These are phyloP conservation scores for Callaeas wilsoni DNA, from an alignment of 2,113 vertebrate species.

Conservation along the genomic window DNA sequence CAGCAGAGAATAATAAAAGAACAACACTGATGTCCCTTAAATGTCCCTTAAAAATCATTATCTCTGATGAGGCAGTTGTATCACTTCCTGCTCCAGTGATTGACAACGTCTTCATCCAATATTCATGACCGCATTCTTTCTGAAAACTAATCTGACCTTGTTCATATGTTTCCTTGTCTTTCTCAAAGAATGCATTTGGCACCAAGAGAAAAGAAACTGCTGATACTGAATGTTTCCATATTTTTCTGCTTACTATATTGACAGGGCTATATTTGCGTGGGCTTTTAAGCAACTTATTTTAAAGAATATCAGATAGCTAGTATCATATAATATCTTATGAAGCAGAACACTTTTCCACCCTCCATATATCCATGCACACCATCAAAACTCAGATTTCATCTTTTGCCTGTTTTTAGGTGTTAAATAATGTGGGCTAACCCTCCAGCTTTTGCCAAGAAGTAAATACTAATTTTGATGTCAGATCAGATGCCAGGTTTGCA, in stretches of 20 bases:
- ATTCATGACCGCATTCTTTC: not conserved
- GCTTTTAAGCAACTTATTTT: not conserved
- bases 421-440: not conserved
- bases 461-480: not conserved
- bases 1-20: not conserved
- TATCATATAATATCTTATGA: not conserved
- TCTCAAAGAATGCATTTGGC: not conserved
- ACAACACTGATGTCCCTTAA: not conserved
- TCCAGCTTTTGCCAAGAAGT: not conserved
- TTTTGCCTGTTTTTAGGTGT: not conserved
- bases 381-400: not conserved
- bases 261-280: fast-evolving
- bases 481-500: not conserved
- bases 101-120: not conserved
- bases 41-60: not conserved
- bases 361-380: not conserved
- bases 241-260: not conserved
- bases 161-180: not conserved
- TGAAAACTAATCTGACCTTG: not conserved
- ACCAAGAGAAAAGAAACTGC: not conserved
- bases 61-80: not conserved
- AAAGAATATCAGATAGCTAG: not conserved
- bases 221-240: not conserved
- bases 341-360: not conserved
- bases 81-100: not conserved